These are phyloP conservation scores for Labroides dimidiatus DNA, from an alignment of 2,797 vertebrate genomes.

Conservation along the genomic window DNA sequence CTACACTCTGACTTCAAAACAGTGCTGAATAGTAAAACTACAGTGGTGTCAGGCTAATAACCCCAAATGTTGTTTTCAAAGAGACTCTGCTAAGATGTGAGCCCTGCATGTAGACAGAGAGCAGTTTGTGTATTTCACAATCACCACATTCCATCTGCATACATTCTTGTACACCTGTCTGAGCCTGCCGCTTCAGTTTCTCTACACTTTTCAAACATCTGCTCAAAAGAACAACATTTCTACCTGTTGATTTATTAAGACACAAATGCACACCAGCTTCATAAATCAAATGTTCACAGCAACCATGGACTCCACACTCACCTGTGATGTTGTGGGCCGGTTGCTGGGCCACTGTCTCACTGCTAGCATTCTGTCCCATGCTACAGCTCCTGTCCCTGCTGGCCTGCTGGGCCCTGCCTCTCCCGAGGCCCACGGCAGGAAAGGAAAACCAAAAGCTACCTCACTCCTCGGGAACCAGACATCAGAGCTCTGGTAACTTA, in stretches of 20 bases:
- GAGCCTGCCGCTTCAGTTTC: slow-evolving; percentile 55
- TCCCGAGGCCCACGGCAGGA: slow-evolving; percentile 70
- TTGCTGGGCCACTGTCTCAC: slow-evolving; percentile 75
- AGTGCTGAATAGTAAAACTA: background rate
- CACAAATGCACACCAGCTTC: background rate
- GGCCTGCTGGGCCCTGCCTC: slow-evolving; percentile 68
- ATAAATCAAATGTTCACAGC: background rate
- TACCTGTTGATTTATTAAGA: background rate
- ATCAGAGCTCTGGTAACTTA: slow-evolving; percentile 61
- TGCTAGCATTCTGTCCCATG: slow-evolving; percentile 83
- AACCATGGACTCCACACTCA: slow-evolving; percentile 58
- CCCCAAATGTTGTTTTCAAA: slow-evolving; percentile 19
- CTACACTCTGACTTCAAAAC: background rate
- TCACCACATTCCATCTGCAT: slow-evolving; percentile 78
- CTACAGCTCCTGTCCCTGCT: slow-evolving; percentile 62
- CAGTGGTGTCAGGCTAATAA: slow-evolving; percentile 43
- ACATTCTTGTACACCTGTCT: slow-evolving; percentile 73
- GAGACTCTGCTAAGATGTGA: slow-evolving; percentile 7
- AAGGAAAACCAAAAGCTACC: slow-evolving; percentile 53
- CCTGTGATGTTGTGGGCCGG: slow-evolving; percentile 67
- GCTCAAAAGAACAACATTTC: background rate
- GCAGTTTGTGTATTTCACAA: slow-evolving; percentile 76
- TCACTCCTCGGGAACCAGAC: slow-evolving; percentile 33
- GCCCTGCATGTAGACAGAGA: slow-evolving; percentile 28
- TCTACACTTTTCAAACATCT: slow-evolving; percentile 43